These are phyloP conservation scores for Eubasilissa splendida DNA, from an alignment of 2,888 invertebrate species.

Conservation along the genomic window DNA sequence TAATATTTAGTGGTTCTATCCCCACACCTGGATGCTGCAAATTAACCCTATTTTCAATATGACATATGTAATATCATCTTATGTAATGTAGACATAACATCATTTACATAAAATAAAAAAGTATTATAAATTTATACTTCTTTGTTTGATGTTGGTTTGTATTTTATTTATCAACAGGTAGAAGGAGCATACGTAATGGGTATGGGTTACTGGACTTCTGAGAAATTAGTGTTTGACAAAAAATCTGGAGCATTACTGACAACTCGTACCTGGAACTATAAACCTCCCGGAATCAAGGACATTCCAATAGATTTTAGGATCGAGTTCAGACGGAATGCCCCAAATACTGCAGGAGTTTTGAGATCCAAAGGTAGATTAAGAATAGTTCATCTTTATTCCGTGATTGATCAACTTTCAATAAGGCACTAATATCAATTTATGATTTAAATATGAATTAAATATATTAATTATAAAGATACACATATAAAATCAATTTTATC, in stretches of 20 bases:
- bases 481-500: too few species aligned
- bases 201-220: constrained; percentile 80
- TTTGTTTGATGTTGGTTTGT: background rate
- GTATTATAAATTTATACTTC: too few species aligned
- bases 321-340: constrained; percentile 74
- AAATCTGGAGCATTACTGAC: constrained; percentile 76
- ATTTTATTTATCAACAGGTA: constrained; percentile 48
- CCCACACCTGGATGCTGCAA: too few species aligned
- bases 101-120: too few species aligned
- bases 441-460: too few species aligned
- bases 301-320: constrained; percentile 80
- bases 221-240: constrained; percentile 75
- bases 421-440: background rate
- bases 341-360: constrained; percentile 76
- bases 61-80: too few species aligned
- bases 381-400: background rate
- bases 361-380: constrained; percentile 77
- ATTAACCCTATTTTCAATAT: too few species aligned
- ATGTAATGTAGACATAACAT: too few species aligned
- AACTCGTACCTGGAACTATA: constrained; percentile 82
- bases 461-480: too few species aligned
- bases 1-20: too few species aligned
- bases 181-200: constrained; percentile 78
- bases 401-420: background rate
- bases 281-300: constrained; percentile 79